Evolutionary conservation across 2,113 vertebrate genomes (phyloP), one percentile per base, ranked within the genome.

Genomic region (Cinclus mexicanus): DNA sequence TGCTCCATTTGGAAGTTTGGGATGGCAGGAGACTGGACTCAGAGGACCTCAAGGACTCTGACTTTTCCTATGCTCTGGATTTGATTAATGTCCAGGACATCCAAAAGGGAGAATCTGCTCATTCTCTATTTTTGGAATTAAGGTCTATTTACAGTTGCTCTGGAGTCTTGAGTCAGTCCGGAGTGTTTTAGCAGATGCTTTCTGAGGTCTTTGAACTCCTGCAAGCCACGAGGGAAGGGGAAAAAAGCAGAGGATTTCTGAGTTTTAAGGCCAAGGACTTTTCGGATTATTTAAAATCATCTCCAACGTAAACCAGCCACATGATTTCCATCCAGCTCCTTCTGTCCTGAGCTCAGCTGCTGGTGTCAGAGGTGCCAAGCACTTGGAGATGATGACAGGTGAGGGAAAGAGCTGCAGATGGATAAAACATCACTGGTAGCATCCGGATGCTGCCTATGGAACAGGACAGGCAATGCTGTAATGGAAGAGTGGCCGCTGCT

Each of bases 361-460:
- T 80, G 44, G 12, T 83, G 82, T 88, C 59, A 49, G 64, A 68
- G 55, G 8, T 88, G 93, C 79, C 90, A 96, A 75, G 59, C 56
- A 83, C 90, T 94, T 86, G 92, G 85, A 94, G 79, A 95, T 26
- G 93, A 90, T 95, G 94, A 88, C 76, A 96, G 91, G 95, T 90
- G 83, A 70, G 75, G 78, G 52, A 86, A 95, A 91, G 94, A 77
- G 59, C 82, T 80, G 59, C 67, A 80, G 69, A 90, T 95, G 91
- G 82, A 88, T 93, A 90, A 94, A 89, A 59, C 65, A 80, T 63
- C 10, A 6, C 67, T 70, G 65, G 81, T 8, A 93, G 59, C 87
- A 95, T 26, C 75, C 7, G 9, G 88, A 25, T 81, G 79, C 49
- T 94, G 84, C 55, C 14, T 10, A 7, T 44, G 71, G 80, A 94